phyloP scores from a whole-genome alignment of 2,113 vertebrate genomes.

The Cervus canadensis region DNA sequence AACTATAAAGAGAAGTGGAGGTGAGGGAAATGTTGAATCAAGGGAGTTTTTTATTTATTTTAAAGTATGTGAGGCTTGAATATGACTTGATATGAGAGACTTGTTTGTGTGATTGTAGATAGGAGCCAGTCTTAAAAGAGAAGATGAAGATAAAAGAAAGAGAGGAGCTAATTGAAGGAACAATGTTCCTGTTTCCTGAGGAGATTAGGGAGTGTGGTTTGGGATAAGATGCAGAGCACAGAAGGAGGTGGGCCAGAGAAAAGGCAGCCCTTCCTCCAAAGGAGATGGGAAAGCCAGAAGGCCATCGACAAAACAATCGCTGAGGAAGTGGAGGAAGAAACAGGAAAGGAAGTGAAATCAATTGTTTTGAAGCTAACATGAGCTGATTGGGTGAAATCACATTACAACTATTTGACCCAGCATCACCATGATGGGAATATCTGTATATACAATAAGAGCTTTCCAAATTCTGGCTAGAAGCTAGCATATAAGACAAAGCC shows the following conservation, averaged over 20 bases:
- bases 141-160: not conserved
- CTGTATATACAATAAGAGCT: slow-evolving; percentile 8
- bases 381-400: slow-evolving; percentile 43
- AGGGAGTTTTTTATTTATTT: not conserved
- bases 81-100: not conserved
- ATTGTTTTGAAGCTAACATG: slow-evolving; percentile 25
- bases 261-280: not conserved
- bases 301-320: not conserved
- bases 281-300: not conserved
- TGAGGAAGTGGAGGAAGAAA: not conserved
- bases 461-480: slow-evolving; percentile 37
- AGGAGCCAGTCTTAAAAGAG: not conserved
- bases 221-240: not conserved
- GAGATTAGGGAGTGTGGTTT: not conserved
- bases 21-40: not conserved
- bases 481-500: not conserved
- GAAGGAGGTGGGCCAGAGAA: not conserved
- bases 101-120: not conserved
- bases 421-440: slow-evolving; percentile 30
- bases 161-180: not conserved
- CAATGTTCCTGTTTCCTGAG: not conserved
- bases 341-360: not conserved
- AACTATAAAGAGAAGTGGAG: not conserved
- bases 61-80: not conserved
- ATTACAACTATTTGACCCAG: not conserved